Conservation (phyloP, 2,797 vertebrate species). For the Cyprinella venusta region DNA sequence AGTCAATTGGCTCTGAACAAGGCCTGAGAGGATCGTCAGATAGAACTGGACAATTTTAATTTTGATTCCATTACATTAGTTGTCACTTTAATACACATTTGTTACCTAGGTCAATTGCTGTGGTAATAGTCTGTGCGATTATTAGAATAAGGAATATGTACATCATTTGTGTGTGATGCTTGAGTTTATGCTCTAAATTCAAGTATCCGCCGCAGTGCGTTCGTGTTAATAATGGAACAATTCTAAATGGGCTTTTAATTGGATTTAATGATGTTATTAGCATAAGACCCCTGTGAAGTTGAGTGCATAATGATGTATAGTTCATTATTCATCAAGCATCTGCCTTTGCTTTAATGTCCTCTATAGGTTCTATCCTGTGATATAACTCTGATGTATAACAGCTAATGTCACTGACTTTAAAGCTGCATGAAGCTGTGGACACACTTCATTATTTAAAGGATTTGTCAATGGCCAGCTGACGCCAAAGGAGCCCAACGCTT, state of each 20-base stretch:
- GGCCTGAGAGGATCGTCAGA: background rate
- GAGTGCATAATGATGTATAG: constrained; percentile 60
- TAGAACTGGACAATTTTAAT: background rate
- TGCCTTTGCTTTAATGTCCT: constrained; percentile 58
- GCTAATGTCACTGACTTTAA: background rate
- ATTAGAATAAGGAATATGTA: background rate
- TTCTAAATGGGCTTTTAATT: constrained; percentile 41
- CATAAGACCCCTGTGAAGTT: constrained; percentile 40
- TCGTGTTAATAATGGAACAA: constrained; percentile 29
- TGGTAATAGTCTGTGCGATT: background rate
- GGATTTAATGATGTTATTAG: constrained; percentile 47
- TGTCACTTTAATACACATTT: background rate
- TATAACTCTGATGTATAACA: constrained; percentile 2
- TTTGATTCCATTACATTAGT: background rate
- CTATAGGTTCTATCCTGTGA: constrained; percentile 11
- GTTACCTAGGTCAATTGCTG: background rate
- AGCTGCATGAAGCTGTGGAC: background rate
- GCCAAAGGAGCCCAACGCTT: background rate
- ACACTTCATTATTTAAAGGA: background rate
- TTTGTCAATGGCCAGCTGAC: background rate
- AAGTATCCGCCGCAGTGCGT: background rate
- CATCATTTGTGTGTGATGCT: background rate
- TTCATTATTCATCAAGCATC: constrained; percentile 71
- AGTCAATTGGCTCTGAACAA: background rate
- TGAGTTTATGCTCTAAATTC: constrained; percentile 1